Evolutionary conservation across 2,888 invertebrate genomes (phyloP), one percentile per base, ranked within the genome.

Genomic region (Agyllia agylla): DNA sequence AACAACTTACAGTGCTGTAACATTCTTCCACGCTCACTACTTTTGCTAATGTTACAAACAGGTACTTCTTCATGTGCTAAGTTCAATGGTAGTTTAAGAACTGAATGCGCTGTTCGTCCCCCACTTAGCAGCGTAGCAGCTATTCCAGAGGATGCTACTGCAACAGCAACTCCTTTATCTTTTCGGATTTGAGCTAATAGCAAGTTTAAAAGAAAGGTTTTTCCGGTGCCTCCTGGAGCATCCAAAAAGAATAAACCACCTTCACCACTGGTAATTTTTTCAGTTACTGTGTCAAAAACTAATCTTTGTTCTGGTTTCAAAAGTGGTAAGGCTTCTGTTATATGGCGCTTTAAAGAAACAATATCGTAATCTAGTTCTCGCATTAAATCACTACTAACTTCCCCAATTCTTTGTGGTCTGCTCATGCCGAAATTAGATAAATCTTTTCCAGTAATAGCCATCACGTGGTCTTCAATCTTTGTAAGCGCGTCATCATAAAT

Each of bases 191-290:
- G 75, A 0, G 92, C 93, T 83, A 93, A 57, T 30, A 93, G 73
- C 24, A 93, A 86, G 82, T 93, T 90, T 35, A 92, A 27, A 6
- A 95, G 75, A 93, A 93, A 93, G 0, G 91, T 93, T 89, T 93
- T 94, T 1, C 64, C 64, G 3, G 64, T 64, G 24, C 20, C 64
- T 17, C 42, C 42, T 42, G 42, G 42, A 15, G 42, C 42, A 42
- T 42, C 42, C 42, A 42, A 42, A 42, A 42, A 42, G 17, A 17
- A 42, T 17, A 42, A 42, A 42, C 42, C 42, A 24, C 24, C 24
- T 24, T 24, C 64, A 2, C 24, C 64, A 64, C 64, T 24, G 64
- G 24, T 17, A 24, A 24, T 24, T 64, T 64, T 64, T 64, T 64
- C 1, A 64, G 24, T 24, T 24, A 64, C 24, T 64, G 64, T 64